Evolutionary conservation across 2,797 vertebrate species (phyloP).

Genomic region (Gallinago solitaria): DNA sequence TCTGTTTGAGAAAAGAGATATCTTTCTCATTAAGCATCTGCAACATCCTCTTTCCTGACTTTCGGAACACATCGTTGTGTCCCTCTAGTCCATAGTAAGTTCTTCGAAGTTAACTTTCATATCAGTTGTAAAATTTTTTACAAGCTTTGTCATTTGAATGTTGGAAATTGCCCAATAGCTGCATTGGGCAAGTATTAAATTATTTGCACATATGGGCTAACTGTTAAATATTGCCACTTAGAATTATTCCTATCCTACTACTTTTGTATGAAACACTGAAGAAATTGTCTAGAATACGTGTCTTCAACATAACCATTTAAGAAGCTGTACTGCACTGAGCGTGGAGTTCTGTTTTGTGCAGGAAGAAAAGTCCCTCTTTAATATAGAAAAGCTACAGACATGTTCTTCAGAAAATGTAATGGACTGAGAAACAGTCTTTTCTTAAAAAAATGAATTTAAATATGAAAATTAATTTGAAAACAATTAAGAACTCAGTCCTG

Average conservation of each 20-base stretch:
- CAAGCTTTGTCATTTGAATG: not conserved
- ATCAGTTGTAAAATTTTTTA: not conserved
- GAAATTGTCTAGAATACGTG: not conserved
- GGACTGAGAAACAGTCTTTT: not conserved
- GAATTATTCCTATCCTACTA: not conserved
- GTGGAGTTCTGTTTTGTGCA: not conserved
- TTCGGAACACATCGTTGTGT: not conserved
- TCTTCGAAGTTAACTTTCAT: not conserved
- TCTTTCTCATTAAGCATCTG: not conserved
- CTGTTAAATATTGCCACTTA: not conserved
- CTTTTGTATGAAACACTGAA: not conserved
- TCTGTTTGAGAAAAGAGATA: not conserved
- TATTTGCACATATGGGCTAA: not conserved
- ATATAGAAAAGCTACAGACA: not conserved
- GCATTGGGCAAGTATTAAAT: not conserved
- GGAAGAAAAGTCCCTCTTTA: not conserved
- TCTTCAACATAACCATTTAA: not conserved
- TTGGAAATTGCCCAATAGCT: not conserved
- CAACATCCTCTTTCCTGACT: not conserved
- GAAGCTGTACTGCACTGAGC: not conserved
- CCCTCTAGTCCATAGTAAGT: not conserved
- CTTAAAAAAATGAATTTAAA: not conserved
- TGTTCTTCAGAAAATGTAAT: not conserved
- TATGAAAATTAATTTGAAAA: not conserved
- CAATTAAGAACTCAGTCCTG: accelerated